Evolutionary conservation across 2,113 vertebrate genomes (phyloP), one percentile per base, ranked within the genome.

Genomic region (Notarius quadriscutis): DNA sequence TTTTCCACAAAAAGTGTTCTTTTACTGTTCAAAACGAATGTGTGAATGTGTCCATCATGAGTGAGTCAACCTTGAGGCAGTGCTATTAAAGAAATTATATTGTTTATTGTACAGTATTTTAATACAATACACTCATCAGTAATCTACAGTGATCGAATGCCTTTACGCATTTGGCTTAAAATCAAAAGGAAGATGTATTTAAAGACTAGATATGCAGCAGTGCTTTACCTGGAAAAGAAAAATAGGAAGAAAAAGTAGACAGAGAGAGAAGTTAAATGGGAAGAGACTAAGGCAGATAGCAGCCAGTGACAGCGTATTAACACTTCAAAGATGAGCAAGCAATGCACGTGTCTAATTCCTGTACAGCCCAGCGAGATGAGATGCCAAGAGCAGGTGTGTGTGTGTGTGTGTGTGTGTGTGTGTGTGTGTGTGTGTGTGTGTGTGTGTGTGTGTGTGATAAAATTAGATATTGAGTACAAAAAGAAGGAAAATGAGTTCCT

Each of bases 281-380:
- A 12, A 27, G 53, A 75, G n/a, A 79, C 60, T 51, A 74, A 78
- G 60, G 30, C 75, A 88, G 74, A 53, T 85, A 85, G 81, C 71
- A 79, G 50, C 34, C 69, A 51, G 53, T 74, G 85, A 57, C 50
- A 57, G 71, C 51, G 67, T 50, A 89, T 89, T 89, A 86, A 74
- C 88, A 89, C 88, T 86, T 86, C 84, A 89, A 89, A 89, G 88
- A 81, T 89, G 79, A 83, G 60, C 71, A 63, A 67, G 57, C 71
- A 86, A 83, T 57, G 51, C 69, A 88, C 58, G 63, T 41, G 51
- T 65, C 80, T 86, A 88, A 88, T 82, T 81, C 69, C 60, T 67
- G 18, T 84, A 86, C 60, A 30, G 50, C 79, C 71, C 48, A 55
- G 58, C 8, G 4, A 87, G 71, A 87, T 83, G 86, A 83, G 80